phyloP scores from a whole-genome alignment of 2,113 vertebrate genomes.

The Hepsetus odoe region DNA sequence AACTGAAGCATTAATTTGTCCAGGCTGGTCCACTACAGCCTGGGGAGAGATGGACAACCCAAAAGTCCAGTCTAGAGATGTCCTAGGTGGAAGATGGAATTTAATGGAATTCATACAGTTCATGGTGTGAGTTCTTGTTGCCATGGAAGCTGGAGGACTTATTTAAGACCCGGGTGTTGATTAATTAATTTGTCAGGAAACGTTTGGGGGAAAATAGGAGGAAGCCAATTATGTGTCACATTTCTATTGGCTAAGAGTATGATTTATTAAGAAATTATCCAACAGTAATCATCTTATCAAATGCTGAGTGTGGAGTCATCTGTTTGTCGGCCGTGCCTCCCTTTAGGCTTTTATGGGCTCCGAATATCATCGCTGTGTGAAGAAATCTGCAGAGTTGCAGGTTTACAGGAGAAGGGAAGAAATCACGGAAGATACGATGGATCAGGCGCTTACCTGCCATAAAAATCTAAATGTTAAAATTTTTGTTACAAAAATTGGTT shows the following conservation, averaged over 20 bases:
- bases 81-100: not conserved
- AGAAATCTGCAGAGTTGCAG: no score
- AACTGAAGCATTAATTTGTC: no score
- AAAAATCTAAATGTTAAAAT: no score
- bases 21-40: no score
- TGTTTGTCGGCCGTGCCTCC: not conserved
- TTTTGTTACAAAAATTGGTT: no score
- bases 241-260: not conserved
- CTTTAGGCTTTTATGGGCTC: no score
- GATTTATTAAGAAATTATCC: conserved; percentile 9
- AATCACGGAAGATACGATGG: no score
- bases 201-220: not conserved
- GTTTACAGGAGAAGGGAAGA: no score
- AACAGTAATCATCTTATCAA: conserved; percentile 13
- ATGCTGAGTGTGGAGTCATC: conserved; percentile 8
- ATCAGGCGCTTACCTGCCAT: no score
- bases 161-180: conserved; percentile 17
- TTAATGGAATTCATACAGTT: not conserved
- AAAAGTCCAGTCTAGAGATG: no score
- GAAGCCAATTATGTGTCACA: conserved; percentile 23
- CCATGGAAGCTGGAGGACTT: conserved; percentile 40
- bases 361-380: no score
- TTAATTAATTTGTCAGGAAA: conserved; percentile 19
- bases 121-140: conserved; percentile 27
- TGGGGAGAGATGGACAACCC: not conserved